Evolutionary conservation across 1,140 invertebrate genomes (phyloP), one percentile per base, ranked within the genome.

Genomic region (Odontomachus brunneus): DNA sequence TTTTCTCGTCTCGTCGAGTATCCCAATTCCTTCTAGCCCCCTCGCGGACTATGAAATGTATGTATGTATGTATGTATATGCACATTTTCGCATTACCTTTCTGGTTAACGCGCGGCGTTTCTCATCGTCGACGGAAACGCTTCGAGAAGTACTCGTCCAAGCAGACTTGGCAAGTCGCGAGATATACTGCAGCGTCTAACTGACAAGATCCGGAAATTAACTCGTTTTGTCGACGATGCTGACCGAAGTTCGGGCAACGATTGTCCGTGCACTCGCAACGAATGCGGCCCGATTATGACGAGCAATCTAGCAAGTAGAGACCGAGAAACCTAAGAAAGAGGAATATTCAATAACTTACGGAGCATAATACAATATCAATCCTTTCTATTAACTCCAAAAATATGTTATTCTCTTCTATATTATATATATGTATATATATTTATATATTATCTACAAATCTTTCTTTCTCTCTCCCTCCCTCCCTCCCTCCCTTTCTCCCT

Each of bases 341-440:
- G 82, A 62, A 85, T 81, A 44, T 75, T 78, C 83, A 88, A 88
- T 73, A 88, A 88, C 83, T 87, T 84, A 90, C 85, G 88, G 87
- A 89, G 85, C 84, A 89, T 80, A 81, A 55, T 84, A 89, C 81
- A 83, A 87, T 89, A 87, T 88, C 82, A 87, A 87, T 86, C 66
- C 63, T 89, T n/a, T n/a, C 89, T 88, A 89, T 83, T 89, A 91
- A 92, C 88, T 92, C 91, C 91, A 93, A 93, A 93, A 93, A 93
- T 93, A 93, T 93, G 90, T 92, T 91, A 90, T 88, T 91, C 87
- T 92, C 88, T 91, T 38, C 78, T 88, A 83, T 88, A 85, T 87
- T 83, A 88, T 74, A 86, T 90, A 92, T 86, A 85, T 85, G 75
- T 82, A 85, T 84, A 60, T 75, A 76, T 48, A 76, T 51, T 51